These are phyloP conservation scores for Pollimyrus isidori DNA, from an alignment of 2,113 vertebrate genomes.

Conservation along the genomic window DNA sequence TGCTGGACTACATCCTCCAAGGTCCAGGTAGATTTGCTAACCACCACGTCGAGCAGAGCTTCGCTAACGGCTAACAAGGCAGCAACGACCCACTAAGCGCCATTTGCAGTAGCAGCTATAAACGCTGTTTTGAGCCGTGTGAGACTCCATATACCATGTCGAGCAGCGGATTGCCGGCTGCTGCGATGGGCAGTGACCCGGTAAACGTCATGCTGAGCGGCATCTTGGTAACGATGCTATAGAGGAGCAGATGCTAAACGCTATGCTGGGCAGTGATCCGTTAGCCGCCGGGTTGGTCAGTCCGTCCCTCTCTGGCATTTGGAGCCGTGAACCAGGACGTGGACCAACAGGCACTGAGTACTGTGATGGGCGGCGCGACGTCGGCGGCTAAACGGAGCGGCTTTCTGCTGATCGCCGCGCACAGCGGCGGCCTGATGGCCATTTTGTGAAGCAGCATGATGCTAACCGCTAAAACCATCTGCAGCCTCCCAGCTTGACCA, in stretches of 20 bases:
- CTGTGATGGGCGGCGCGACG: neutral
- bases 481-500: neutral
- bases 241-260: neutral
- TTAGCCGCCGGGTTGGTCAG: neutral
- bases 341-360: neutral
- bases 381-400: neutral
- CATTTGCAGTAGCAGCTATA: neutral
- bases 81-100: neutral
- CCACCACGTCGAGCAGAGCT: no score
- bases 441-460: neutral
- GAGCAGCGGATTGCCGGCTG: neutral
- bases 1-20: neutral
- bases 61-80: neutral
- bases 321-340: neutral
- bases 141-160: neutral
- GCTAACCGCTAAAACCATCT: neutral
- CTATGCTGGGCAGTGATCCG: neutral
- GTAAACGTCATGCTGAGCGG: neutral
- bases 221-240: no score
- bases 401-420: neutral
- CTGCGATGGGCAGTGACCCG: neutral
- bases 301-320: neutral
- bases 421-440: neutral
- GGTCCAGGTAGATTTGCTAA: neutral
- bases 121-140: neutral